Percentiles rank a stretch among this genome's conserved stretches.
phyloP scores from a whole-genome alignment of 1,140 invertebrate genomes.

The Drosophila kikkawai region DNA sequence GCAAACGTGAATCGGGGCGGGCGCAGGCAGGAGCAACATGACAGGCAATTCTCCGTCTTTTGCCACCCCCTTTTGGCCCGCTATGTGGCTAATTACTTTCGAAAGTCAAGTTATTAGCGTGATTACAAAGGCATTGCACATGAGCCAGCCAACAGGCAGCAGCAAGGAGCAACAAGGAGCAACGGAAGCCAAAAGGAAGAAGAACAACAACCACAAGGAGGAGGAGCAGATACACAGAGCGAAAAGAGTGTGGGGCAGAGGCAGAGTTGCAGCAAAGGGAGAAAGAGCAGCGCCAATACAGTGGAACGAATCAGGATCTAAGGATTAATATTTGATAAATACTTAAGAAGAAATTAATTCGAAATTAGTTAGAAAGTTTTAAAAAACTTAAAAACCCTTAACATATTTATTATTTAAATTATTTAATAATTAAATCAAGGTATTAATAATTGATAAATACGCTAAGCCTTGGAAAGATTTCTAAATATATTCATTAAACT shows the following conservation, averaged over 20 bases:
- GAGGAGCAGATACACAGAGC: conserved; percentile 9
- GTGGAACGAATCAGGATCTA: neutral
- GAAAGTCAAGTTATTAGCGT: conserved; percentile 84
- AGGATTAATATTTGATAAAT: neutral
- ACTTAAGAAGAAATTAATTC: too few relatives aligned
- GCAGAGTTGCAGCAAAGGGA: neutral
- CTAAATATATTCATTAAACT: too few relatives aligned
- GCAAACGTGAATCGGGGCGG: conserved; percentile 40
- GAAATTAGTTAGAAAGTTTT: too few relatives aligned
- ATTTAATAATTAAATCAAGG: too few relatives aligned
- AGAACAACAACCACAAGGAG: conserved; percentile 18
- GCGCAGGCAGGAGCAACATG: conserved; percentile 50
- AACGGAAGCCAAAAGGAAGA: conserved; percentile 35
- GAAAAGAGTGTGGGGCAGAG: neutral
- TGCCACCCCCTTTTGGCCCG: conserved; percentile 9
- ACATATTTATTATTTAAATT: too few relatives aligned
- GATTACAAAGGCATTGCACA: conserved; percentile 81
- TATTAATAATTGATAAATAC: too few relatives aligned
- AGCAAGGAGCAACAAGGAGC: conserved; percentile 37
- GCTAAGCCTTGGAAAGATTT: too few relatives aligned
- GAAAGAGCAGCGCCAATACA: neutral
- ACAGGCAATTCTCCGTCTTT: conserved; percentile 39
- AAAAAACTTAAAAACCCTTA: too few relatives aligned
- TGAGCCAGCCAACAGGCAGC: conserved; percentile 49
- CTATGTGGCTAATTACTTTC: conserved; percentile 83